Evolutionary conservation across 2,888 invertebrate genomes (phyloP).

Genomic region (Aporophyla lueneburgensis): DNA sequence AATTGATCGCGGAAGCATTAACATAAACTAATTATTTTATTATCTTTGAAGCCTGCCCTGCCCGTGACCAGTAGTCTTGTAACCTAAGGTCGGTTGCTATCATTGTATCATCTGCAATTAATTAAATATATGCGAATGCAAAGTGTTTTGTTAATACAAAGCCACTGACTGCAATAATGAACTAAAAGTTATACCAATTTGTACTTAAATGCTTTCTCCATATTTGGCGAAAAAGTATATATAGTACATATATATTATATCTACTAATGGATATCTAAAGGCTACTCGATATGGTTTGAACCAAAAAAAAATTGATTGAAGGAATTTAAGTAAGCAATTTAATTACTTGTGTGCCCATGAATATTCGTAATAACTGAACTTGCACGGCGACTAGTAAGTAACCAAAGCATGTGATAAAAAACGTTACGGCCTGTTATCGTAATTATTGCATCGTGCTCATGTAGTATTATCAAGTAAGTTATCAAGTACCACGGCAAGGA

Average conservation of each 20-base stretch:
- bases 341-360: slow-evolving; percentile 9
- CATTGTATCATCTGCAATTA: slow-evolving; percentile 61
- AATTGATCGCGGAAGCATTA: slow-evolving; percentile 70
- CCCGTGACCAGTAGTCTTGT: slow-evolving; percentile 75
- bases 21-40: slow-evolving; percentile 66
- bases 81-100: slow-evolving; percentile 74
- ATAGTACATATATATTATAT: too few relatives aligned
- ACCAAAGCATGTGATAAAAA: slow-evolving; percentile 34
- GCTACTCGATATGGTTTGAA: background rate
- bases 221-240: background rate
- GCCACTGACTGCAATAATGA: slow-evolving; percentile 21
- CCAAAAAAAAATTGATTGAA: background rate
- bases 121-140: slow-evolving; percentile 60
- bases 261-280: background rate
- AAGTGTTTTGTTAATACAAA: slow-evolving; percentile 58
- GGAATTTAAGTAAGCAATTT: background rate
- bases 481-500: slow-evolving; percentile 20
- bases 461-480: slow-evolving; percentile 22
- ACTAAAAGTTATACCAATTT: background rate
- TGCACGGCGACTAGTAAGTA: slow-evolving; percentile 2
- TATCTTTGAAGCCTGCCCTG: slow-evolving; percentile 71
- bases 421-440: slow-evolving; percentile 48
- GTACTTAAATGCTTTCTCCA: background rate
- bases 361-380: slow-evolving; percentile 30
- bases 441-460: slow-evolving; percentile 53